A percentile compares a stretch with the other conserved stretches of the same genome.
phyloP scores from a whole-genome alignment of 2,113 vertebrate genomes.

The Tretioscincus oriximinensis region DNA sequence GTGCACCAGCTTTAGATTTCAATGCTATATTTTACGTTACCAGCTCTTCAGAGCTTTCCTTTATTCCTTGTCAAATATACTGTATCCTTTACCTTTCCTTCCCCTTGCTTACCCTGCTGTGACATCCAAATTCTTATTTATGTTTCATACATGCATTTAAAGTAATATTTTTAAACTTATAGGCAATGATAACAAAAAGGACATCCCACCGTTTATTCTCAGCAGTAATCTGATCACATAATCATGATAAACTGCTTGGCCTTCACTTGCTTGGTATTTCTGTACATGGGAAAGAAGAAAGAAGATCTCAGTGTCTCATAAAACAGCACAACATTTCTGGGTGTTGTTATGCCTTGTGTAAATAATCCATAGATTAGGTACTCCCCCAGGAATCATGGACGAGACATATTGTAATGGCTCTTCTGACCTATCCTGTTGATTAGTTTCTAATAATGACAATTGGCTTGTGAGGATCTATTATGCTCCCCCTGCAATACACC shows the following conservation, averaged over 20 bases:
- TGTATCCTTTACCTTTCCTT: neutral
- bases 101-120: neutral
- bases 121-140: conserved; percentile 6
- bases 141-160: neutral
- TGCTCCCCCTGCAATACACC: neutral
- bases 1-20: too few species aligned
- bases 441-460: neutral
- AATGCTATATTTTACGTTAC: neutral
- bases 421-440: neutral
- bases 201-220: neutral
- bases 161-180: neutral
- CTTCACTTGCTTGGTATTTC: neutral
- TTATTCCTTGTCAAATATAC: neutral
- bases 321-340: neutral
- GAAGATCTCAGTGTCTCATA: neutral
- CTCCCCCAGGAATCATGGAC: neutral
- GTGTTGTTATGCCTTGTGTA: neutral
- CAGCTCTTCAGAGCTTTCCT: neutral
- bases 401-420: conserved; percentile 18
- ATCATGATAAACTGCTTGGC: neutral
- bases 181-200: conserved; percentile 1
- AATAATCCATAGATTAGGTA: conserved; percentile 13
- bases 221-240: conserved; percentile 4
- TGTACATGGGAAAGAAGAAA: neutral
- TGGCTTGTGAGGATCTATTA: neutral